Percentiles rank a stretch among this genome's conserved stretches.
phyloP scores from a whole-genome alignment of 2,888 invertebrate genomes.

The Tupiocoris notatus region DNA sequence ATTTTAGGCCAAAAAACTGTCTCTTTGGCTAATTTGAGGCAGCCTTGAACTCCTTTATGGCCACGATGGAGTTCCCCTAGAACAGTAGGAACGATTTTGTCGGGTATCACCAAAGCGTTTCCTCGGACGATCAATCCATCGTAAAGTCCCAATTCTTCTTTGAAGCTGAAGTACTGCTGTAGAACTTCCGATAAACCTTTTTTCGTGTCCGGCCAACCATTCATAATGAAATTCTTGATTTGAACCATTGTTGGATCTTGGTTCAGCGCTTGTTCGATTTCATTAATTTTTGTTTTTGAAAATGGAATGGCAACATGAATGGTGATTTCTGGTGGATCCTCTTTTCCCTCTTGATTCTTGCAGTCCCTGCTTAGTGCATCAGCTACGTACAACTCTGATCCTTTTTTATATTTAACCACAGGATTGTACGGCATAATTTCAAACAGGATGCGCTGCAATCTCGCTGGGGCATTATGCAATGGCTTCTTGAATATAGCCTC shows the following conservation, averaged over 20 bases:
- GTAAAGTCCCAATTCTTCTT: slow-evolving; percentile 29
- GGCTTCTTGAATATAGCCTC: slow-evolving; percentile 14
- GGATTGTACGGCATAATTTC: slow-evolving; percentile 29
- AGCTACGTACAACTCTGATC: slow-evolving; percentile 12
- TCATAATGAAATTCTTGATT: slow-evolving; percentile 2
- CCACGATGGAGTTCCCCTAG: slow-evolving; percentile 17
- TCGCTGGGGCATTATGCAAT: slow-evolving; percentile 9
- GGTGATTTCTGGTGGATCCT: slow-evolving; percentile 11
- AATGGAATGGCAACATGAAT: slow-evolving; percentile 23
- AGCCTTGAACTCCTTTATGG: slow-evolving; percentile 26
- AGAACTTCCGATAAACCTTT: not conserved
- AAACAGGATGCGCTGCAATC: not conserved
- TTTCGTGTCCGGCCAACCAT: slow-evolving; percentile 13
- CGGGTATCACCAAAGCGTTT: slow-evolving; percentile 16
- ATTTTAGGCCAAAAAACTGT: slow-evolving; percentile 31
- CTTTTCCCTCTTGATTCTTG: not conserved
- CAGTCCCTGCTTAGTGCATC: slow-evolving; percentile 21
- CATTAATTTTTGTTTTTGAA: not conserved
- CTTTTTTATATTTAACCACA: slow-evolving; percentile 8
- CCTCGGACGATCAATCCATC: slow-evolving; percentile 24
- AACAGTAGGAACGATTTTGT: not conserved
- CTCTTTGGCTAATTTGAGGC: slow-evolving; percentile 26
- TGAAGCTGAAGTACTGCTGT: slow-evolving; percentile 19
- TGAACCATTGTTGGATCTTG: not conserved
- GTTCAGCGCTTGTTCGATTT: not conserved